These are phyloP conservation scores for Tautogolabrus adspersus DNA, from an alignment of 2,113 vertebrate genomes.

Conservation along the genomic window DNA sequence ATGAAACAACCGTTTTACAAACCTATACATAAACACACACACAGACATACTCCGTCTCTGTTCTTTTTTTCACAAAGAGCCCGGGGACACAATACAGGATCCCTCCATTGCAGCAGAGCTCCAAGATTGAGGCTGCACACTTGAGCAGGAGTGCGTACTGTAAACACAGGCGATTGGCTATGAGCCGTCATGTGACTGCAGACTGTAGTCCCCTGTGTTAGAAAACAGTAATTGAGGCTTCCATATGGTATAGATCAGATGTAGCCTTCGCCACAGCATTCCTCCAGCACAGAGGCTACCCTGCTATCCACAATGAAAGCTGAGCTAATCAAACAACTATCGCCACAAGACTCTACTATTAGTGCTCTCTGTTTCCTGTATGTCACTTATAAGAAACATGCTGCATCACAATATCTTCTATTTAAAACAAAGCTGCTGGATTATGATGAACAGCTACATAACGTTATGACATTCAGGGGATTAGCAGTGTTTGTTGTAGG, in stretches of 20 bases:
- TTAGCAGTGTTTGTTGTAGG: too few relatives aligned
- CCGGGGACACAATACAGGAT: slow-evolving; percentile 51
- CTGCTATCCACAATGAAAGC: slow-evolving; percentile 45
- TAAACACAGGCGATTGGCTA: slow-evolving; percentile 65
- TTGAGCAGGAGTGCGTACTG: slow-evolving; percentile 66
- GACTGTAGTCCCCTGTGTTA: slow-evolving; percentile 73
- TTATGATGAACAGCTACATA: neutral
- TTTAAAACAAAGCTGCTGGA: slow-evolving; percentile 2
- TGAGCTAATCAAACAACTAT: slow-evolving; percentile 41
- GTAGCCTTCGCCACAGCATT: slow-evolving; percentile 75
- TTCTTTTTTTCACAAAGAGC: slow-evolving; percentile 24
- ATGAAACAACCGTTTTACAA: neutral
- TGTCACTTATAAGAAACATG: neutral
- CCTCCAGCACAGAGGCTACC: slow-evolving; percentile 60
- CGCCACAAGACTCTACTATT: neutral
- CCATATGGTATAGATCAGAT: slow-evolving; percentile 84
- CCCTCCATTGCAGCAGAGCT: slow-evolving; percentile 65
- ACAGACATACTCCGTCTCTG: neutral
- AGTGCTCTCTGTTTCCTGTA: neutral
- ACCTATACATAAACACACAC: neutral
- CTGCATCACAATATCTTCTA: neutral
- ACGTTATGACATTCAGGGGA: neutral
- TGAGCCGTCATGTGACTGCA: slow-evolving; percentile 70
- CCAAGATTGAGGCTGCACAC: slow-evolving; percentile 66
- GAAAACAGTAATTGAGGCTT: slow-evolving; percentile 78